phyloP scores from a whole-genome alignment of 2,113 vertebrate species.

The Coptodon bakossiorum region DNA sequence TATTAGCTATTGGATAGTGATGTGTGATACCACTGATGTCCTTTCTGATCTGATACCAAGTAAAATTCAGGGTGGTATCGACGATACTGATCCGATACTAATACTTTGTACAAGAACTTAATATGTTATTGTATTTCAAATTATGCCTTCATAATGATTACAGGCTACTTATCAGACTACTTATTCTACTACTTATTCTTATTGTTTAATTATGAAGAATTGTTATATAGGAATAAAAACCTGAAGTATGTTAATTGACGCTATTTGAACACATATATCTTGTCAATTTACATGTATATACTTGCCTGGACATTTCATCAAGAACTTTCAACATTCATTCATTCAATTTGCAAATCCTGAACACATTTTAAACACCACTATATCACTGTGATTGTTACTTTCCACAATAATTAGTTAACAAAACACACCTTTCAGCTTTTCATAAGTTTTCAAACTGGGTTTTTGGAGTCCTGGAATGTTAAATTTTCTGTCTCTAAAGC shows the following conservation, averaged over 20 bases:
- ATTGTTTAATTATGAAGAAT: not conserved
- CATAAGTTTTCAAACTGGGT: not conserved
- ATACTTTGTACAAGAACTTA: too few relatives aligned
- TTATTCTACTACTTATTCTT: not conserved
- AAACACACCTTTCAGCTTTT: not conserved
- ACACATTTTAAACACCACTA: not conserved
- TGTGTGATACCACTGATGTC: too few relatives aligned
- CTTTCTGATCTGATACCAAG: too few relatives aligned
- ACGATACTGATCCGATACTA: too few relatives aligned
- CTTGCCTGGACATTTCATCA: not conserved
- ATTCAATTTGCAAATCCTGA: not conserved
- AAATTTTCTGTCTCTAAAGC: not conserved
- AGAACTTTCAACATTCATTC: not conserved
- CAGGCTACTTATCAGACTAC: too few relatives aligned
- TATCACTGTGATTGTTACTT: not conserved
- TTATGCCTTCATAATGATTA: too few relatives aligned
- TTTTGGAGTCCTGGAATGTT: not conserved
- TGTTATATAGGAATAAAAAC: not conserved
- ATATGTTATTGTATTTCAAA: too few relatives aligned
- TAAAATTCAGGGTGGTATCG: too few relatives aligned
- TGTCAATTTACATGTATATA: not conserved
- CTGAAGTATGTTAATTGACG: not conserved
- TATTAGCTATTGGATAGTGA: too few relatives aligned
- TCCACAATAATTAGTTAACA: not conserved
- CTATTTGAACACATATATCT: not conserved